Conservation (phyloP, 1,140 invertebrate species). For the Rhyzopertha dominica region DNA sequence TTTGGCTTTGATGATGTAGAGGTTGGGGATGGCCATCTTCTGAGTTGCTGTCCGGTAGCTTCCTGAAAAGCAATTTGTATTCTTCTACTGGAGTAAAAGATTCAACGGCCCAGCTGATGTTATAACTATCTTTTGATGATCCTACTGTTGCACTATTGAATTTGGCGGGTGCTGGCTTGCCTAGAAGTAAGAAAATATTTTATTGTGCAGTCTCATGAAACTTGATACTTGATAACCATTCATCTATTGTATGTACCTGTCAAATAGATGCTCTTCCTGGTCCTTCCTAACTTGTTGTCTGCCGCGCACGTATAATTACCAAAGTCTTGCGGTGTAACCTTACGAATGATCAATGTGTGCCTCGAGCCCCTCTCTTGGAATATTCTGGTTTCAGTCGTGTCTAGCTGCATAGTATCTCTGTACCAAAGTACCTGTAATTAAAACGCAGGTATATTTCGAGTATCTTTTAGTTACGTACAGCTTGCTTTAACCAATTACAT, state of each 20-base stretch:
- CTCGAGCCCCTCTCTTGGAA: slow-evolving; percentile 59
- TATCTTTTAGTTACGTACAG: too few relatives aligned
- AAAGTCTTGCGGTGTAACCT: slow-evolving; percentile 62
- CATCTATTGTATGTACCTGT: slow-evolving; percentile 50
- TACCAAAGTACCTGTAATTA: slow-evolving; percentile 61
- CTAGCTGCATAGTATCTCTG: slow-evolving; percentile 61
- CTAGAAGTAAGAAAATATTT: slow-evolving; percentile 21
- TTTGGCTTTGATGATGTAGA: slow-evolving; percentile 47
- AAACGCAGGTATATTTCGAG: too few relatives aligned
- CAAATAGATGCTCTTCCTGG: slow-evolving; percentile 57
- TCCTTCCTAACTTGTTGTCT: slow-evolving; percentile 60
- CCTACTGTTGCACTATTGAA: slow-evolving; percentile 59
- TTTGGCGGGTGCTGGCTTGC: slow-evolving; percentile 57
- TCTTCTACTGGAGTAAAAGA: slow-evolving; percentile 60
- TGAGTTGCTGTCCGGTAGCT: slow-evolving; percentile 49
- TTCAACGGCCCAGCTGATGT: slow-evolving; percentile 62
- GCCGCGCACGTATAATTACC: slow-evolving; percentile 66
- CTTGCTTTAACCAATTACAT: too few relatives aligned
- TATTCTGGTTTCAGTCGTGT: slow-evolving; percentile 59
- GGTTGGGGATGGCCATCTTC: slow-evolving; percentile 46
- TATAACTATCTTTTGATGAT: slow-evolving; percentile 59
- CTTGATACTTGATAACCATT: too few relatives aligned
- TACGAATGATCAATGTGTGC: slow-evolving; percentile 61
- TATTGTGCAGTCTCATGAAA: too few relatives aligned
- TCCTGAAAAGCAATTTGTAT: slow-evolving; percentile 59